Conservation (phyloP, 2,113 vertebrate species). For the Myotis brandtii region DNA sequence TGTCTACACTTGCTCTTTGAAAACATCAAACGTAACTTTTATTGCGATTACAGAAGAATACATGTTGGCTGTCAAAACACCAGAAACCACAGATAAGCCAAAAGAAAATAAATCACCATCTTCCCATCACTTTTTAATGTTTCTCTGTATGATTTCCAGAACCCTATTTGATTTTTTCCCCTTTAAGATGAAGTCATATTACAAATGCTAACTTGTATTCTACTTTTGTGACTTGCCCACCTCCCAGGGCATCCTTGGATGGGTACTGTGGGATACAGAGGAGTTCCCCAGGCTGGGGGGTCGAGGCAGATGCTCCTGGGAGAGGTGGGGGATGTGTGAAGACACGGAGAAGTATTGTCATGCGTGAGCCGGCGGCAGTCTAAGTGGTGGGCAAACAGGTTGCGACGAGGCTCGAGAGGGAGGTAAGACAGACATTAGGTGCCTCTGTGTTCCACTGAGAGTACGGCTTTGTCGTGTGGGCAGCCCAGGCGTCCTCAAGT, state of each 20-base stretch:
- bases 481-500: fast-evolving
- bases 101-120: constrained; percentile 48
- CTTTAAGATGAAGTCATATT: not conserved
- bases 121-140: not conserved
- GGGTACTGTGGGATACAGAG: not conserved
- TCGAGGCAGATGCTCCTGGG: not conserved
- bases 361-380: not conserved
- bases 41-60: constrained; percentile 54
- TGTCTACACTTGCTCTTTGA: constrained; percentile 6
- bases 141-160: not conserved
- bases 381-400: not conserved
- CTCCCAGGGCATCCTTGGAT: not conserved
- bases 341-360: not conserved
- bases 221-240: not conserved
- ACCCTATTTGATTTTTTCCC: not conserved
- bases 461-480: not conserved
- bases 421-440: not conserved
- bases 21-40: constrained; percentile 42
- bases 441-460: fast-evolving
- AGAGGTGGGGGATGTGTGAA: not conserved
- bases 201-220: not conserved
- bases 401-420: fast-evolving
- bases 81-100: constrained; percentile 50
- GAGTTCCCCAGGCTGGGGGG: not conserved
- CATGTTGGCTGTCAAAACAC: constrained; percentile 56